Percentiles rank a stretch among this genome's conserved stretches.
Conservation (phyloP, 2,888 invertebrate species). For the Cartodere bifasciata region DNA sequence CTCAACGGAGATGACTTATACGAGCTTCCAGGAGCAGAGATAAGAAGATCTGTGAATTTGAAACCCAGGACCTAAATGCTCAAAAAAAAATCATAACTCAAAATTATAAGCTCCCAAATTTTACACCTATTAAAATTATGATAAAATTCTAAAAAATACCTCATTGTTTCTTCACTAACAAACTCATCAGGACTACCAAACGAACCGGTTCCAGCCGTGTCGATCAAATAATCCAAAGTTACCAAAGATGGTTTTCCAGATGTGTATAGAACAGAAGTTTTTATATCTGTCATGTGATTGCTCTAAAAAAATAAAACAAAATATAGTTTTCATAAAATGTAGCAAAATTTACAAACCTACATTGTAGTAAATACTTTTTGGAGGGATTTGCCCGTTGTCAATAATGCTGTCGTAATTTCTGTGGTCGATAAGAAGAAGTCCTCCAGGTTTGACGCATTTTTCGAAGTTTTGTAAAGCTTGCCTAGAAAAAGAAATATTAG, state of each 20-base stretch:
- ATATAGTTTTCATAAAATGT: conserved; percentile 1
- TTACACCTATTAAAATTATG: too few species aligned
- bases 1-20: too few species aligned
- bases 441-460: conserved; percentile 72
- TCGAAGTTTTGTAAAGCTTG: conserved; percentile 70
- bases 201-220: conserved; percentile 37
- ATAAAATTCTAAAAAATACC: too few species aligned
- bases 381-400: conserved; percentile 60
- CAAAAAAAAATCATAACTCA: too few species aligned
- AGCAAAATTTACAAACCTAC: conserved; percentile 44
- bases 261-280: conserved; percentile 71
- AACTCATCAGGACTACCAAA: conserved; percentile 16
- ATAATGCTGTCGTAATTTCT: conserved; percentile 79
- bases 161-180: conserved; percentile 21
- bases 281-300: conserved; percentile 68
- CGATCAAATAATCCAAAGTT: conserved; percentile 75
- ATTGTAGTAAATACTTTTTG: conserved; percentile 80
- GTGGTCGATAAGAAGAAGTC: conserved; percentile 75
- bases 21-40: too few species aligned
- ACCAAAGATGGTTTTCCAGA: conserved; percentile 64
- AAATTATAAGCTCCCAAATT: too few species aligned
- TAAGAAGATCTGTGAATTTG: too few species aligned
- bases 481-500: conserved; percentile 28
- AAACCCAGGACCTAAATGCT: too few species aligned
- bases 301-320: conserved; percentile 43